phyloP scores from a whole-genome alignment of 2,888 invertebrate species.

The Zonitis immaculata region DNA sequence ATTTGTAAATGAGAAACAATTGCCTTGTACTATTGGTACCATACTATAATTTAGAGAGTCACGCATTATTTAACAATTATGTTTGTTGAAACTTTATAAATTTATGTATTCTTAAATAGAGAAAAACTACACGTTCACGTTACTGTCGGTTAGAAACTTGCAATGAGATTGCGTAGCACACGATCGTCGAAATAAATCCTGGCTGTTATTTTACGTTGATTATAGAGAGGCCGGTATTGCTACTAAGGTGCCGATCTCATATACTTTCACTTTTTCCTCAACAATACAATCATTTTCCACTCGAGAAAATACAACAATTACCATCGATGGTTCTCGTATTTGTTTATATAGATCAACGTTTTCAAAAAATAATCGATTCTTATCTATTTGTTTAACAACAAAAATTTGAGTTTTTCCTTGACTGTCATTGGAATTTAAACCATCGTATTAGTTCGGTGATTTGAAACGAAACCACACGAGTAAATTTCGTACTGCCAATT shows the following conservation, averaged over 20 bases:
- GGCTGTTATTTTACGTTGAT: neutral
- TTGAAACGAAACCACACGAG: neutral
- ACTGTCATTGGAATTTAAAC: neutral
- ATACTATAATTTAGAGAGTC: slow-evolving; percentile 20
- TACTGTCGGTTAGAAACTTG: slow-evolving; percentile 2
- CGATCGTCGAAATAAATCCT: slow-evolving; percentile 13
- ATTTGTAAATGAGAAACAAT: neutral
- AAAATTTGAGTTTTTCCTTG: neutral
- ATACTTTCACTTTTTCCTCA: slow-evolving; percentile 12
- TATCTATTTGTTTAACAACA: neutral
- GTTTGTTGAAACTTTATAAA: too few relatives aligned
- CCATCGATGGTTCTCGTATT: too few relatives aligned
- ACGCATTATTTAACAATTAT: too few relatives aligned
- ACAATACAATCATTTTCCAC: neutral
- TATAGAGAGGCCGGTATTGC: slow-evolving; percentile 2
- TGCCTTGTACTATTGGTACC: slow-evolving; percentile 23
- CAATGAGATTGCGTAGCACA: slow-evolving; percentile 20
- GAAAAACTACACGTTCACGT: neutral
- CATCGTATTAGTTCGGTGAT: neutral
- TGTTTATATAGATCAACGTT: too few relatives aligned
- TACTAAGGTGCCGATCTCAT: neutral
- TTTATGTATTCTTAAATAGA: too few relatives aligned
- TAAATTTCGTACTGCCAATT: neutral
- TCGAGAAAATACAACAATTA: too few relatives aligned
- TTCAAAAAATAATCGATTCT: neutral